phyloP scores from a whole-genome alignment of 2,888 invertebrate species.

The Leptogaster cylindrica region DNA sequence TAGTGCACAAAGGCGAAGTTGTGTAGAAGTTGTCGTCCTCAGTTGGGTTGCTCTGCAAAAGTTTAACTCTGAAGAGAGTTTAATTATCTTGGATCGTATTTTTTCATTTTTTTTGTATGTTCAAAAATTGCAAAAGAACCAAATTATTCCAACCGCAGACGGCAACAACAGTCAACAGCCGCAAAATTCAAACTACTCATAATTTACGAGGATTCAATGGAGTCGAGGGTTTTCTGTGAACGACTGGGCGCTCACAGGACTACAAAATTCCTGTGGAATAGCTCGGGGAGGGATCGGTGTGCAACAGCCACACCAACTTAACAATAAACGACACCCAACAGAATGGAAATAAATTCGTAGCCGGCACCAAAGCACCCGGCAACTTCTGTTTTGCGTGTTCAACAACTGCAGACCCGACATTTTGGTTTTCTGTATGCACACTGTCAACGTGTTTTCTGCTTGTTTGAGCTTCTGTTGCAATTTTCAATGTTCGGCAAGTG shows the following conservation, averaged over 20 bases:
- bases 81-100: too few species aligned
- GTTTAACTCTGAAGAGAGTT: too few species aligned
- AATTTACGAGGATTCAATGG: slow-evolving; percentile 25
- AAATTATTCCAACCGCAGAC: slow-evolving; percentile 10
- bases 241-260: slow-evolving; percentile 17
- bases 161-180: not conserved
- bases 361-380: slow-evolving; percentile 23
- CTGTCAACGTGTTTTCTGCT: slow-evolving; percentile 41
- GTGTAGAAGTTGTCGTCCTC: too few species aligned
- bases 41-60: too few species aligned
- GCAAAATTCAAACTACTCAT: slow-evolving; percentile 12
- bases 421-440: slow-evolving; percentile 25
- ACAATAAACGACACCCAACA: slow-evolving; percentile 33
- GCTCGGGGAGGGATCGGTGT: not conserved
- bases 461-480: slow-evolving; percentile 42
- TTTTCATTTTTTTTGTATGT: too few species aligned
- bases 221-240: not conserved
- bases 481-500: slow-evolving; percentile 33
- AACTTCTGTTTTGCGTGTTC: slow-evolving; percentile 41
- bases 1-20: too few species aligned
- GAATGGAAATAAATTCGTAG: slow-evolving; percentile 20
- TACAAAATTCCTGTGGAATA: not conserved
- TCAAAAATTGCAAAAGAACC: too few species aligned
- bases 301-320: slow-evolving; percentile 1
- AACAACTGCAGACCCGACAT: slow-evolving; percentile 34